phyloP scores from a whole-genome alignment of 1,140 invertebrate species.

The Propsilocerus akamusi region DNA sequence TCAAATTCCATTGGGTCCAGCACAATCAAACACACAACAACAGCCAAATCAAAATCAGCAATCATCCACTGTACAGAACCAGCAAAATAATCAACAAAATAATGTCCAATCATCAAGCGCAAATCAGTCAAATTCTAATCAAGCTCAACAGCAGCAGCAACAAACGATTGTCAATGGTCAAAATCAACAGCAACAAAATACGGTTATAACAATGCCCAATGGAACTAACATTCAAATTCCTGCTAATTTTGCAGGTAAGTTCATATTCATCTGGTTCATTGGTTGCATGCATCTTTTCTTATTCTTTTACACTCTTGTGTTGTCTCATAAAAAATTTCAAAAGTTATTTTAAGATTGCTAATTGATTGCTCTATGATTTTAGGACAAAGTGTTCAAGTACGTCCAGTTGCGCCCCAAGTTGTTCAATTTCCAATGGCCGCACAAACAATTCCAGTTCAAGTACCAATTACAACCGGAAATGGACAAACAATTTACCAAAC shows the following conservation, averaged over 20 bases:
- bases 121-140: too few species aligned
- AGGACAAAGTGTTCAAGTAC: slow-evolving; percentile 61
- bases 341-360: neutral
- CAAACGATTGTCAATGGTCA: neutral
- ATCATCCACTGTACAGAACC: too few species aligned
- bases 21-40: slow-evolving; percentile 4
- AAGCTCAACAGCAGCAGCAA: slow-evolving; percentile 15
- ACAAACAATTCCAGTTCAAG: slow-evolving; percentile 77
- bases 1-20: slow-evolving; percentile 30
- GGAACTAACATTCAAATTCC: neutral
- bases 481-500: slow-evolving; percentile 89
- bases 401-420: slow-evolving; percentile 39
- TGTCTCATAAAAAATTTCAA: neutral
- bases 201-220: neutral
- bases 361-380: neutral
- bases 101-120: too few species aligned
- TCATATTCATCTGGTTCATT: neutral
- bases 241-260: slow-evolving; percentile 1
- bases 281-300: neutral
- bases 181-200: neutral
- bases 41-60: neutral
- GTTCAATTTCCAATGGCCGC: slow-evolving; percentile 40
- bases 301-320: neutral
- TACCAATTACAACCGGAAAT: slow-evolving; percentile 72
- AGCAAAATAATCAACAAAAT: too few species aligned